These are phyloP conservation scores for Alethe castanea DNA, from an alignment of 2,113 vertebrate genomes.

Conservation along the genomic window DNA sequence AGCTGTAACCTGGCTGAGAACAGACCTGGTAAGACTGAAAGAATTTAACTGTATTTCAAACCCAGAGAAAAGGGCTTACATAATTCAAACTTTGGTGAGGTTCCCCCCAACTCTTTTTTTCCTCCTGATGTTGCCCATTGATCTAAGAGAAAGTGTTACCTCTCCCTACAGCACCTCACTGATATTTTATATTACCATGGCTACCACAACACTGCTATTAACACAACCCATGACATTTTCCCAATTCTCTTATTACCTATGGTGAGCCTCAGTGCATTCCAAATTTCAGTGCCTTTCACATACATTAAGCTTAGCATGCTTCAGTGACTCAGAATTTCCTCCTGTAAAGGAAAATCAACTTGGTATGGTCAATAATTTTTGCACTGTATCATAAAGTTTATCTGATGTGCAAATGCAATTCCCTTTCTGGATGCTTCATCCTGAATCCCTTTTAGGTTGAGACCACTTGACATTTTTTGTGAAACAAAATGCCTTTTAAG, in stretches of 20 bases:
- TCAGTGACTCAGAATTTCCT: constrained; percentile 24
- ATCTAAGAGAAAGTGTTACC: neutral
- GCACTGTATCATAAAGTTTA: constrained; percentile 30
- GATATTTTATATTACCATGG: constrained; percentile 50
- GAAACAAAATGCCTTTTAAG: constrained; percentile 53
- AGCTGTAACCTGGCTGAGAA: neutral
- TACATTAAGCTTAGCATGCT: constrained; percentile 13
- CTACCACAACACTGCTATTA: constrained; percentile 56
- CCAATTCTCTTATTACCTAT: constrained; percentile 43
- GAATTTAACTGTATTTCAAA: neutral
- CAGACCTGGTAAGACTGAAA: neutral
- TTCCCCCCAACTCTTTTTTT: neutral
- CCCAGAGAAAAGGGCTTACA: neutral
- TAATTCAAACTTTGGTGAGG: neutral
- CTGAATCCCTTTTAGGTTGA: constrained; percentile 16
- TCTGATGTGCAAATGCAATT: constrained; percentile 43
- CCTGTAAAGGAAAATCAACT: neutral
- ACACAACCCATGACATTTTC: constrained; percentile 51
- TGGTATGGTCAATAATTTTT: constrained; percentile 30
- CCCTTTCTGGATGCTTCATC: neutral
- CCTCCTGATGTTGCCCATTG: neutral
- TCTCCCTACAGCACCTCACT: neutral
- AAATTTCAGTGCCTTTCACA: constrained; percentile 26
- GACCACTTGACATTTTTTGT: constrained; percentile 57
- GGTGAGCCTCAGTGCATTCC: neutral